Percentiles rank a stretch among this genome's conserved stretches.
These are phyloP conservation scores for Hemaris fuciformis DNA, from an alignment of 2,888 invertebrate species.

Conservation along the genomic window DNA sequence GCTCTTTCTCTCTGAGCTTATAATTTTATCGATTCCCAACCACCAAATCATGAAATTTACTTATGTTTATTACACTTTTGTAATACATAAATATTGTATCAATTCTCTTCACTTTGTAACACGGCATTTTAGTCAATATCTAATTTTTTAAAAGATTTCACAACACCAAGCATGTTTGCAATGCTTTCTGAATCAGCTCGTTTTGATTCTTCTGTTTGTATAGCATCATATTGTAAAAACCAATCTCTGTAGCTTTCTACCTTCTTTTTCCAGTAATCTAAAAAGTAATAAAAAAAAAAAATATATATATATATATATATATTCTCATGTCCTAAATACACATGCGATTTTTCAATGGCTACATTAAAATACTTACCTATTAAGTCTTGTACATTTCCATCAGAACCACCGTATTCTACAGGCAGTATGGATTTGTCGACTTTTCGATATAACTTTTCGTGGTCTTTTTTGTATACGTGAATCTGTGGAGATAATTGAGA, in stretches of 20 bases:
- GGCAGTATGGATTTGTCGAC: constrained; percentile 24
- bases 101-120: neutral
- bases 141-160: neutral
- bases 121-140: neutral
- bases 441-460: constrained; percentile 19
- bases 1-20: too few relatives aligned
- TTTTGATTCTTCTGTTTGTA: neutral
- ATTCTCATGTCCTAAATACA: too few relatives aligned
- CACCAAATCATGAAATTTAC: too few relatives aligned
- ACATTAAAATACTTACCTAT: constrained; percentile 24
- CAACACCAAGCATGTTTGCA: neutral
- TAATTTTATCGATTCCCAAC: too few relatives aligned
- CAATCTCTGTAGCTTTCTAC: constrained; percentile 46
- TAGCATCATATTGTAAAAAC: constrained; percentile 30
- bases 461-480: constrained; percentile 16
- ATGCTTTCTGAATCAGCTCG: neutral
- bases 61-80: too few relatives aligned
- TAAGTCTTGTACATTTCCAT: constrained; percentile 23
- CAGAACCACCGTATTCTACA: constrained; percentile 27
- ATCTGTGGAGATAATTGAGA: constrained; percentile 21
- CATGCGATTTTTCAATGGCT: too few relatives aligned
- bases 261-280: constrained; percentile 52
- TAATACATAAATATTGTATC: neutral
- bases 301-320: too few relatives aligned
- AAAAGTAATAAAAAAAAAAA: neutral